A percentile compares a stretch with the other conserved stretches of the same genome.
Conservation (phyloP, 2,797 vertebrate species). For the Danio tinwini region DNA sequence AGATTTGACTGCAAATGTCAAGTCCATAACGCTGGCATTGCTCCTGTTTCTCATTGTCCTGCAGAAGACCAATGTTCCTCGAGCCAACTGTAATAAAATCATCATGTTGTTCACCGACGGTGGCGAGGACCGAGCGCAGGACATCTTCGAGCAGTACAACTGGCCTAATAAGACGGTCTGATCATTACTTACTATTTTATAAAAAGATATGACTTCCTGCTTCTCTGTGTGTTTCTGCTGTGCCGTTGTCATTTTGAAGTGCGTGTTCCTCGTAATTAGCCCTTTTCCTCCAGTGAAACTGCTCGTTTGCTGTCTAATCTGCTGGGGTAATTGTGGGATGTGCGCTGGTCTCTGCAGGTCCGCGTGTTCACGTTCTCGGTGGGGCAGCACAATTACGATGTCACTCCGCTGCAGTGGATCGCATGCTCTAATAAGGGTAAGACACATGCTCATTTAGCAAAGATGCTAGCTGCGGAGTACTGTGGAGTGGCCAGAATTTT, state of each 20-base stretch:
- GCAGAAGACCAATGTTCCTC: constrained; percentile 89
- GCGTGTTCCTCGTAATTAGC: constrained; percentile 15
- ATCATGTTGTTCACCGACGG: constrained; percentile 99
- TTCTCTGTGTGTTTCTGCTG: neutral
- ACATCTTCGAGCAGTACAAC: constrained; percentile 98
- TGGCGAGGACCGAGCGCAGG: constrained; percentile 95
- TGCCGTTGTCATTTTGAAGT: constrained; percentile 11
- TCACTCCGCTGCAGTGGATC: constrained; percentile 98
- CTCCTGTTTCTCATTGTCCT: neutral
- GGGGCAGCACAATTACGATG: constrained; percentile 98
- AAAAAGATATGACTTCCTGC: neutral
- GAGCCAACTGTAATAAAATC: constrained; percentile 99
- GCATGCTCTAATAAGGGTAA: constrained; percentile 98
- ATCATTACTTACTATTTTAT: constrained; percentile 7
- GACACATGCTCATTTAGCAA: neutral
- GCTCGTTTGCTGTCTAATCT: constrained; percentile 13
- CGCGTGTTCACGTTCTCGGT: constrained; percentile 98
- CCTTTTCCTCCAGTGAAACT: constrained; percentile 3
- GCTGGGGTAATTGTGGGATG: neutral
- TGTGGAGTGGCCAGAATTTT: too few relatives aligned
- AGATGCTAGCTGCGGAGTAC: neutral
- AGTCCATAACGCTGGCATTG: too few relatives aligned
- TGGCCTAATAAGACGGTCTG: constrained; percentile 98
- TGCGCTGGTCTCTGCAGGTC: constrained; percentile 78
- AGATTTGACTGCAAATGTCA: too few relatives aligned